Conservation (phyloP, 2,888 invertebrate genomes). For the Drosophila meridionalis region DNA sequence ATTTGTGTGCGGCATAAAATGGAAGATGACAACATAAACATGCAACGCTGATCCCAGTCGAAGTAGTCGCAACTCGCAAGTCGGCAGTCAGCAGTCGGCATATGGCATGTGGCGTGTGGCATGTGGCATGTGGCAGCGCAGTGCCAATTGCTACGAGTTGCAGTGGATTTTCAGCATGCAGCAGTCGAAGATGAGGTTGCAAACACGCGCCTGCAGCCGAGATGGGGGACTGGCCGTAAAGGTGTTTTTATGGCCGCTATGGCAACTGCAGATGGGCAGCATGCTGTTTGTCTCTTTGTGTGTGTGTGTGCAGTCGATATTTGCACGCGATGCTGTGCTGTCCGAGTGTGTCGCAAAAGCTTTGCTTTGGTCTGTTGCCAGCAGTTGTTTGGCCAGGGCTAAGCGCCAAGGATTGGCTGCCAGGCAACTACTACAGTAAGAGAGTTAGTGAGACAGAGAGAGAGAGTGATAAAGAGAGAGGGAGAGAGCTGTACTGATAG, state of each 20-base stretch:
- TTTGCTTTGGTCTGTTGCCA: conserved; percentile 41
- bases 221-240: conserved; percentile 57
- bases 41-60: conserved; percentile 38
- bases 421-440: conserved; percentile 52
- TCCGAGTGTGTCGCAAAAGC: conserved; percentile 31
- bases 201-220: conserved; percentile 24
- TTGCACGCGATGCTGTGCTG: conserved; percentile 60
- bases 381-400: conserved; percentile 42
- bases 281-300: conserved; percentile 59
- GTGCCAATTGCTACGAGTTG: conserved; percentile 31
- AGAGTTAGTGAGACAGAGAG: conserved; percentile 1
- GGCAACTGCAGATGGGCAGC: conserved; percentile 56
- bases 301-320: conserved; percentile 64
- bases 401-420: conserved; percentile 77
- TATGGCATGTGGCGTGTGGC: not conserved
- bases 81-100: not conserved
- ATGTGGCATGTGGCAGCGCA: conserved; percentile 34
- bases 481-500: conserved; percentile 43
- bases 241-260: conserved; percentile 73
- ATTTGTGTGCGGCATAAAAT: conserved; percentile 64
- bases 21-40: conserved; percentile 70
- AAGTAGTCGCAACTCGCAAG: conserved; percentile 11
- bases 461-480: not conserved
- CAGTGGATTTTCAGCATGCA: conserved; percentile 62
- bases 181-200: conserved; percentile 72